phyloP scores from a whole-genome alignment of 2,113 vertebrate genomes.

The Poecile atricapillus region DNA sequence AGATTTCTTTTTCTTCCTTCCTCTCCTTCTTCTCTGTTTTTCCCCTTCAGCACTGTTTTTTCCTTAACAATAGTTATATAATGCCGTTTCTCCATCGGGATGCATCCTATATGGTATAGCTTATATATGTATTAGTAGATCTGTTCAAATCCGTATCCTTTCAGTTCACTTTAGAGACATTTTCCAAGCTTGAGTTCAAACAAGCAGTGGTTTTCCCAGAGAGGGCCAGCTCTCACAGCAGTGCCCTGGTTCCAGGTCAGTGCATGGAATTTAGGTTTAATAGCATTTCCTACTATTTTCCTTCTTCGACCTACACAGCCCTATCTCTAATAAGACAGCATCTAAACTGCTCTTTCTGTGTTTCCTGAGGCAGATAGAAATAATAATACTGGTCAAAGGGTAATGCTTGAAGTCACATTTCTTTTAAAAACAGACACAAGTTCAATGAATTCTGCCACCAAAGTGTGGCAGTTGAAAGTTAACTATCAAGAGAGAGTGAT shows the following conservation, averaged over 20 bases:
- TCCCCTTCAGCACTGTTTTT: background rate
- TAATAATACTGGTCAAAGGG: background rate
- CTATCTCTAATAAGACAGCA: background rate
- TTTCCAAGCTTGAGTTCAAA: background rate
- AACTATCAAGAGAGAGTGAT: background rate
- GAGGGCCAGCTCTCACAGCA: background rate
- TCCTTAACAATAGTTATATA: background rate
- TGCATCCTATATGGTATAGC: background rate
- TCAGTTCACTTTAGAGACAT: background rate
- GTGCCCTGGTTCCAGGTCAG: rapidly evolving
- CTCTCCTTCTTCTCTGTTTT: background rate
- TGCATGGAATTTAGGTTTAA: background rate
- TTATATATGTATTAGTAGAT: background rate
- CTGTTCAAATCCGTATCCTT: background rate
- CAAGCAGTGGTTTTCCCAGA: background rate
- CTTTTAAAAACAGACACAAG: background rate
- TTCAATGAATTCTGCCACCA: background rate
- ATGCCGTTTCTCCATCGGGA: rapidly evolving
- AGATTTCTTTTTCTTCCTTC: background rate
- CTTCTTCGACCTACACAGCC: rapidly evolving
- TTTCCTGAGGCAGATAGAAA: background rate
- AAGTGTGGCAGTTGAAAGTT: background rate
- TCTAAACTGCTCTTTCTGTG: background rate
- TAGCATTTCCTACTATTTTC: background rate
- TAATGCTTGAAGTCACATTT: background rate